Conservation (phyloP, 2,888 invertebrate genomes). For the Conus canariensis region DNA sequence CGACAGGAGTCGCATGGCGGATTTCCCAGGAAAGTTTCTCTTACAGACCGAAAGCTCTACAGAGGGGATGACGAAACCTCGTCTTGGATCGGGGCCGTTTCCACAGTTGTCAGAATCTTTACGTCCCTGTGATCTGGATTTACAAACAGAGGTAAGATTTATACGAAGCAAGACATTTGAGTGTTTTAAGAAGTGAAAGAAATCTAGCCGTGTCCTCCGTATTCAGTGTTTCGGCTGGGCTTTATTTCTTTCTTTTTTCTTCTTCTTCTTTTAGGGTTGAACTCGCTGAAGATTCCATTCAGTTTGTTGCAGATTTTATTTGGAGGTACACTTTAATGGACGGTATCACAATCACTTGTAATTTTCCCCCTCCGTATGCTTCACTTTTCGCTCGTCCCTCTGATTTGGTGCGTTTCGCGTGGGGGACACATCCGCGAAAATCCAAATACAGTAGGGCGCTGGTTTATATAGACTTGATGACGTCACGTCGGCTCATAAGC, state of each 20-base stretch:
- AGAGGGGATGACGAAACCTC: conserved; percentile 14
- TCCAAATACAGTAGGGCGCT: conserved; percentile 44
- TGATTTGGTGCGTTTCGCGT: neutral
- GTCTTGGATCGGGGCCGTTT: neutral
- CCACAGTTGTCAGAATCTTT: neutral
- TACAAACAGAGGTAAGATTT: neutral
- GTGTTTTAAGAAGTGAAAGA: no score
- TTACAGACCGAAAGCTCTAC: neutral
- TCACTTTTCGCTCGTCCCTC: no score
- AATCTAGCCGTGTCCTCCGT: no score
- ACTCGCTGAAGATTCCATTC: neutral
- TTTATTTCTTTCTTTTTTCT: neutral
- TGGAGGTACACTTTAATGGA: no score
- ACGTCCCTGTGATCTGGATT: neutral
- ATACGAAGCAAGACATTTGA: neutral
- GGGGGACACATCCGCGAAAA: conserved; percentile 37
- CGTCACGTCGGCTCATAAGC: conserved; percentile 1
- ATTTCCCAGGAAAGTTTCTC: conserved; percentile 42
- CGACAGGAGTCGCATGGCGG: conserved; percentile 51
- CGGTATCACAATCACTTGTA: no score
- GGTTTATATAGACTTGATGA: conserved; percentile 45
- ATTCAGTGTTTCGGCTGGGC: no score
- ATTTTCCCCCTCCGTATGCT: no score
- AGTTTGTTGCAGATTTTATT: no score
- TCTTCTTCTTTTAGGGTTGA: no score